phyloP scores from a whole-genome alignment of 2,797 vertebrate species.

The Poecilia velifera region DNA sequence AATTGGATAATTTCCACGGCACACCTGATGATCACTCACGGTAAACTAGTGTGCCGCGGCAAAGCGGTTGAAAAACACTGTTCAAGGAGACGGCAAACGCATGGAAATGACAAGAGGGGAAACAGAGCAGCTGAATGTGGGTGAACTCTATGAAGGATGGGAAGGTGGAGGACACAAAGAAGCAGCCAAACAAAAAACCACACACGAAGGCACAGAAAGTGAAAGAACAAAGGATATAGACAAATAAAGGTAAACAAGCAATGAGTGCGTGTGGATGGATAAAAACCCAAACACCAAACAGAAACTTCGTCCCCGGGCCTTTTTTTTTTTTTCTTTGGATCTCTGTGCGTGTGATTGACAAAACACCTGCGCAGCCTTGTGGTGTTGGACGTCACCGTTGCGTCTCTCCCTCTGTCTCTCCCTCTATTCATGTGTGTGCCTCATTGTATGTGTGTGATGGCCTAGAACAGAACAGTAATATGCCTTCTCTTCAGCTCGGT shows the following conservation, averaged over 20 bases:
- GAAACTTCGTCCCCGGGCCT: not conserved
- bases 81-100: conserved; percentile 37
- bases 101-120: conserved; percentile 38
- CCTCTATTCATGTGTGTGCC: conserved; percentile 22
- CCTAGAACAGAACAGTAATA: conserved; percentile 80
- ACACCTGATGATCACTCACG: too few relatives aligned
- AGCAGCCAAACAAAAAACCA: not conserved
- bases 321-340: conserved; percentile 1
- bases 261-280: not conserved
- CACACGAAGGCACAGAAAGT: not conserved
- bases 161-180: not conserved
- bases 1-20: too few relatives aligned
- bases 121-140: conserved; percentile 11
- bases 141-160: not conserved
- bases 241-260: not conserved
- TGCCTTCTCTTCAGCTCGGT: conserved; percentile 76
- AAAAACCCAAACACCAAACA: conserved; percentile 3
- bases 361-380: conserved; percentile 35
- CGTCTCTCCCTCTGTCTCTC: conserved; percentile 27
- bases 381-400: conserved; percentile 2
- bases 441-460: conserved; percentile 64
- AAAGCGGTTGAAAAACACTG: too few relatives aligned
- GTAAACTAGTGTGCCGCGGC: too few relatives aligned
- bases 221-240: not conserved
- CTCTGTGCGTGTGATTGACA: conserved; percentile 8